Percentiles rank a stretch among this genome's conserved stretches.
These are phyloP conservation scores for Pachycephus smyrnensis DNA, from an alignment of 2,888 invertebrate species.

Conservation along the genomic window DNA sequence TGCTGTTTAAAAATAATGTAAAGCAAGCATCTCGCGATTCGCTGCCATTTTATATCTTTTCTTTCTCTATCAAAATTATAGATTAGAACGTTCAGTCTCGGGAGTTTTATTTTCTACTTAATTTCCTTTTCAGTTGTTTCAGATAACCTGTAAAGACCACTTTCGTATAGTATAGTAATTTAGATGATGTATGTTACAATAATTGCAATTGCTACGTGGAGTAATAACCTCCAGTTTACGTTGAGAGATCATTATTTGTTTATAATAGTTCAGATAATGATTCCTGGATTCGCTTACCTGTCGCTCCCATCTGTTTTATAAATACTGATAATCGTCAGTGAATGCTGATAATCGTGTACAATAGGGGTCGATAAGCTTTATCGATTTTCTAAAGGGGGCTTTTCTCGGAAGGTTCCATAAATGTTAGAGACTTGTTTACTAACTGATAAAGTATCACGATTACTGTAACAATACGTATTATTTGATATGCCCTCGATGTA, in stretches of 20 bases:
- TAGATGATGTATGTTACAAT: background rate
- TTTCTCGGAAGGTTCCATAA: background rate
- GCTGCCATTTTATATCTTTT: background rate
- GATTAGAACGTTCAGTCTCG: background rate
- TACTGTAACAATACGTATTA: background rate
- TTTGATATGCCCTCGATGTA: background rate
- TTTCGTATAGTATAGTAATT: background rate
- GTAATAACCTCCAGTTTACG: conserved; percentile 1
- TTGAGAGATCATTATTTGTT: background rate
- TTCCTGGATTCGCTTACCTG: background rate
- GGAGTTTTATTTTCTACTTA: background rate
- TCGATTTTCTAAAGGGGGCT: background rate
- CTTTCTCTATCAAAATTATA: background rate
- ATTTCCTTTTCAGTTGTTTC: background rate
- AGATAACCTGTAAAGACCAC: background rate
- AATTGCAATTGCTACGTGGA: background rate
- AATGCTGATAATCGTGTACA: background rate
- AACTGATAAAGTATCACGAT: background rate
- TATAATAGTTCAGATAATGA: background rate
- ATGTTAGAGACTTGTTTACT: background rate
- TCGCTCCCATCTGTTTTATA: background rate
- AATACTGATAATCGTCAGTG: background rate
- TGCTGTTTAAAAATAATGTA: conserved; percentile 28
- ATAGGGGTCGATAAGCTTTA: background rate
- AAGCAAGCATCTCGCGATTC: conserved; percentile 12